Conservation (phyloP, 2,113 vertebrate species). For the Oxygymnocypris stewartii region DNA sequence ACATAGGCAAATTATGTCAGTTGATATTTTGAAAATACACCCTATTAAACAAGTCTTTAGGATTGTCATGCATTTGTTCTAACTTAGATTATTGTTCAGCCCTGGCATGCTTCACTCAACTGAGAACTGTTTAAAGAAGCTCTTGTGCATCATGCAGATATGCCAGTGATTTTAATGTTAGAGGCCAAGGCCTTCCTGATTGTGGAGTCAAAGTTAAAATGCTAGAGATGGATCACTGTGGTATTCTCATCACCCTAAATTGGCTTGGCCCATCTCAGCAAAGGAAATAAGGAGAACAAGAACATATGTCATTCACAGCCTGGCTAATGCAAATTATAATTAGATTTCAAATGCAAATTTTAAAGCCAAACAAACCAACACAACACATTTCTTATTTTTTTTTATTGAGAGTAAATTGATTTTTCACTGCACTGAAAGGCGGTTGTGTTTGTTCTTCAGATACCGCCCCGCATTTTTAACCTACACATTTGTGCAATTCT, state of each 20-base stretch:
- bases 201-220: background rate
- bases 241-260: background rate
- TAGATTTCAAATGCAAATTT: background rate
- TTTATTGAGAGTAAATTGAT: background rate
- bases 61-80: background rate
- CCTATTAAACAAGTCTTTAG: background rate
- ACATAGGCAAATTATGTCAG: background rate
- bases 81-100: background rate
- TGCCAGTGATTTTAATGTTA: background rate
- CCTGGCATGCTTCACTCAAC: constrained; percentile 6
- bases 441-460: background rate
- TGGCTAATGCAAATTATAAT: background rate
- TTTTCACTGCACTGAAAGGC: background rate
- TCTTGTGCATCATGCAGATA: background rate
- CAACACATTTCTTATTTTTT: background rate
- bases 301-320: constrained; percentile 33
- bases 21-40: background rate
- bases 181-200: background rate
- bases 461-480: constrained; percentile 14
- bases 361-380: background rate
- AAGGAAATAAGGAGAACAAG: constrained; percentile 35
- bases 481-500: constrained; percentile 30
- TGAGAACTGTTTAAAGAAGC: constrained; percentile 41
- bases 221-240: constrained; percentile 25
- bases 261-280: background rate